These are phyloP conservation scores for Parapristionchus giblindavisi DNA, from an alignment of 2,888 invertebrate species.

Conservation along the genomic window DNA sequence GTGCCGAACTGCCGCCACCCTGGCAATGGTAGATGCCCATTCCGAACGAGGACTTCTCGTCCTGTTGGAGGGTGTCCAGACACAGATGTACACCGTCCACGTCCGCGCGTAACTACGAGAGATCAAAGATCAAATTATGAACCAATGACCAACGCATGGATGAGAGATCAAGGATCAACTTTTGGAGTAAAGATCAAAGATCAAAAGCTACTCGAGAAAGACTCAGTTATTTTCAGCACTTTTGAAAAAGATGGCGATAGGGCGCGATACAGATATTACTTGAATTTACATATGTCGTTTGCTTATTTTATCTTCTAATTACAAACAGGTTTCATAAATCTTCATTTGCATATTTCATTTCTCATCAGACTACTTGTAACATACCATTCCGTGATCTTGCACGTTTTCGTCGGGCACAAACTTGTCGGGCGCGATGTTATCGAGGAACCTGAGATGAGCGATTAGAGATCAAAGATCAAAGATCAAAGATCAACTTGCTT, in stretches of 20 bases:
- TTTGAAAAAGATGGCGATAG: too few species aligned
- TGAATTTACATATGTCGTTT: too few species aligned
- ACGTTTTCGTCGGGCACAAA: constrained; percentile 87
- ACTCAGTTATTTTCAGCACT: too few species aligned
- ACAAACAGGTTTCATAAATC: too few species aligned
- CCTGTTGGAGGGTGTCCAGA: constrained; percentile 62
- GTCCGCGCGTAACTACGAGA: constrained; percentile 47
- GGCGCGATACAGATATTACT: too few species aligned
- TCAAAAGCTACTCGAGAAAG: background rate
- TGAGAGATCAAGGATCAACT: background rate
- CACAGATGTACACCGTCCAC: constrained; percentile 53
- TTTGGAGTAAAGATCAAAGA: background rate
- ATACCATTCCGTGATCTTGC: constrained; percentile 78
- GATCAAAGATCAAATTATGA: background rate
- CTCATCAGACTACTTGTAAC: too few species aligned
- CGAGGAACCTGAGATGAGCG: constrained; percentile 39
- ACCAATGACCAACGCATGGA: background rate
- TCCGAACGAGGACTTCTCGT: constrained; percentile 54
- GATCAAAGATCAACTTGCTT: background rate
- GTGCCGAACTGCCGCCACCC: constrained; percentile 63
- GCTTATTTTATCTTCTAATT: too few species aligned
- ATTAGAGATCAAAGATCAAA: constrained; percentile 68
- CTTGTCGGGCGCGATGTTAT: constrained; percentile 71
- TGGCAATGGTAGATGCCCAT: constrained; percentile 65
- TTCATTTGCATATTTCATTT: too few species aligned